Conservation (phyloP, 2,888 invertebrate genomes). For the Stegana nigrithorax region DNA sequence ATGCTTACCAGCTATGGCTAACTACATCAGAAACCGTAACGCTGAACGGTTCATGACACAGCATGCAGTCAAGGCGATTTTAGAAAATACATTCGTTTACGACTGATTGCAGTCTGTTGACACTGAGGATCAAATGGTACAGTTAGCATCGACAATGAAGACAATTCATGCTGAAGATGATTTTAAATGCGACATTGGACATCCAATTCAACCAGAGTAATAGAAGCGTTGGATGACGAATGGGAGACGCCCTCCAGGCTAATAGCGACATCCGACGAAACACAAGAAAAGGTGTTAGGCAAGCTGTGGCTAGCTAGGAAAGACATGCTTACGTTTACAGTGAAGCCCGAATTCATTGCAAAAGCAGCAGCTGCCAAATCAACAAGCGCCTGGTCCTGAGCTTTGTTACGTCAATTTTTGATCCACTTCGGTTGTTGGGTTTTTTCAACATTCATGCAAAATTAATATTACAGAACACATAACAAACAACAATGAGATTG, state of each 20-base stretch:
- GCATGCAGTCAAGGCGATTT: neutral
- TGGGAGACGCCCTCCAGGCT: too few species aligned
- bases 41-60: too few species aligned
- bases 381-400: too few species aligned
- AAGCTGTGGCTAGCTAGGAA: neutral
- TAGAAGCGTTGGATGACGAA: neutral
- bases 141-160: neutral
- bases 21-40: slow-evolving; percentile 5
- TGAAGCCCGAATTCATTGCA: too few species aligned
- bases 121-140: neutral
- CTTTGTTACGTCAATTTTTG: too few species aligned
- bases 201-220: neutral
- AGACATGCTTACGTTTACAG: too few species aligned
- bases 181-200: neutral
- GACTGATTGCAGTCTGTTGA: neutral
- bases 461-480: too few species aligned
- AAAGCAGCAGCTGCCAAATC: too few species aligned
- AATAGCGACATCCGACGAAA: neutral
- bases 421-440: too few species aligned
- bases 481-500: too few species aligned
- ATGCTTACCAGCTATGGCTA: slow-evolving; percentile 11
- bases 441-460: too few species aligned
- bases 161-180: neutral
- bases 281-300: neutral
- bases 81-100: neutral